A percentile compares a stretch with the other conserved stretches of the same genome.
phyloP scores from a whole-genome alignment of 2,888 invertebrate genomes.

The Hydraecia micacea region DNA sequence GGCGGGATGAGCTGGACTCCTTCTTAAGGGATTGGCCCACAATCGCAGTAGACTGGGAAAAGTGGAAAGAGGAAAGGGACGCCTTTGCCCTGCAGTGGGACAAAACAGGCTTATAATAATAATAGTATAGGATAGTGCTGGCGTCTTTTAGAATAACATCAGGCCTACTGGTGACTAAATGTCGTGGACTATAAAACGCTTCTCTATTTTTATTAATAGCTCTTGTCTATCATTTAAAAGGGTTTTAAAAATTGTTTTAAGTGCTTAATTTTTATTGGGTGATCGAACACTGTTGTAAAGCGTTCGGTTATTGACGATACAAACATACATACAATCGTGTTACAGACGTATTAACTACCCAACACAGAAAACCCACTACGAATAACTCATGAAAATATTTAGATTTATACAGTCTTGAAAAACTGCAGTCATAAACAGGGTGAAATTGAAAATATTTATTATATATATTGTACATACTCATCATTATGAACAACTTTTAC shows the following conservation, averaged over 20 bases:
- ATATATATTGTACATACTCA: too few species aligned
- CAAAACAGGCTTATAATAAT: too few species aligned
- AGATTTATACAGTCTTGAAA: neutral
- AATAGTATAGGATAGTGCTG: neutral
- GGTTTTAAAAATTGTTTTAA: conserved; percentile 66
- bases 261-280: conserved; percentile 67
- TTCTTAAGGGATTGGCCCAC: too few species aligned
- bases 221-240: conserved; percentile 71
- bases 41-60: too few species aligned
- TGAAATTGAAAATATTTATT: too few species aligned
- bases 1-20: too few species aligned
- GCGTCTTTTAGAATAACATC: neutral
- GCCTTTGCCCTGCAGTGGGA: too few species aligned
- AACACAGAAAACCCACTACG: neutral
- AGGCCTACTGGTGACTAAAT: neutral
- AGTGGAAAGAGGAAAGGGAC: too few species aligned
- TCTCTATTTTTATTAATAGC: conserved; percentile 54
- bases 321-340: conserved; percentile 4
- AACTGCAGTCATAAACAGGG: neutral
- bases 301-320: conserved; percentile 40
- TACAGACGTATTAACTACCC: neutral
- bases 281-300: conserved; percentile 56
- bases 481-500: too few species aligned
- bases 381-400: neutral
- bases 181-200: conserved; percentile 54